These are phyloP conservation scores for Sigmodon hispidus DNA, from an alignment of 2,113 vertebrate genomes.

Conservation along the genomic window DNA sequence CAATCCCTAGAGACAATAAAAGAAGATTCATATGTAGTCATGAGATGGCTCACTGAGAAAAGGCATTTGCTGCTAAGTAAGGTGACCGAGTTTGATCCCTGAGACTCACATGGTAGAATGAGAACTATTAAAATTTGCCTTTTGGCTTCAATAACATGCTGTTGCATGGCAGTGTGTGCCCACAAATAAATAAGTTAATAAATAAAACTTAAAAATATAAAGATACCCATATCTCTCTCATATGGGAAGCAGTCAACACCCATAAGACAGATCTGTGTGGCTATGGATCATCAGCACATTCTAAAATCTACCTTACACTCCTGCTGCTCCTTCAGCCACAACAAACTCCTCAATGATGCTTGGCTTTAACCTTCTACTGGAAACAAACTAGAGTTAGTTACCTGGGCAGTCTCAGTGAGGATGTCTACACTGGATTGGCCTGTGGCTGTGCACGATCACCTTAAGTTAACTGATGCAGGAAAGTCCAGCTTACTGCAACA, in stretches of 20 bases:
- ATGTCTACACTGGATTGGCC: neutral
- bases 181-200: neutral
- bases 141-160: neutral
- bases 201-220: neutral
- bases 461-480: neutral
- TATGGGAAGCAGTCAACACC: neutral
- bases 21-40: neutral
- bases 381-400: too few relatives aligned
- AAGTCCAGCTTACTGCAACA: neutral
- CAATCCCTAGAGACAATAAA: neutral
- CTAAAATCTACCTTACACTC: neutral
- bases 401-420: neutral
- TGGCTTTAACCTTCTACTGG: too few relatives aligned
- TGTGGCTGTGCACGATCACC: neutral
- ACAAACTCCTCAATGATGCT: neutral
- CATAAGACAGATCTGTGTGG: neutral
- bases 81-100: neutral
- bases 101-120: neutral
- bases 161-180: too few relatives aligned
- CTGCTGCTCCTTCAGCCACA: neutral
- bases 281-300: neutral
- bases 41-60: neutral
- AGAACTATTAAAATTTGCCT: neutral
- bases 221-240: neutral
- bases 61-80: neutral